A percentile compares a stretch with the other conserved stretches of the same genome.
phyloP scores from a whole-genome alignment of 1,140 invertebrate species.

The Olivierus martensii region DNA sequence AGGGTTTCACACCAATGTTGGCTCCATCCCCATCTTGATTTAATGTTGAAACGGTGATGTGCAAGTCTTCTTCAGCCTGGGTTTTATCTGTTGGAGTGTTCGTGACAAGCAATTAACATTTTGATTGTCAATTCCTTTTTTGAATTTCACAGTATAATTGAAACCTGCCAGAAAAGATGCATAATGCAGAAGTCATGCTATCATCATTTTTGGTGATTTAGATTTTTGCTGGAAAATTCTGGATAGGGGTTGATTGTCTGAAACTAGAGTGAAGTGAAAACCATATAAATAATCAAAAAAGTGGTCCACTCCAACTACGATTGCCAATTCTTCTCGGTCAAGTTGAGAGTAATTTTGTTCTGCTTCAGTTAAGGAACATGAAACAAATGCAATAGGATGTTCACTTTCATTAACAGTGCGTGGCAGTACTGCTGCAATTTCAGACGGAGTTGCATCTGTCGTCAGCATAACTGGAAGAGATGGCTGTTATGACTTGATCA shows the following conservation, averaged over 20 bases:
- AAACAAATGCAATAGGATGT: no score
- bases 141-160: neutral
- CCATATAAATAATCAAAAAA: conserved; percentile 39
- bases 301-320: conserved; percentile 37
- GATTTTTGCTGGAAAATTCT: neutral
- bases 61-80: no score
- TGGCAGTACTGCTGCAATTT: conserved; percentile 33
- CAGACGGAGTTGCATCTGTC: conserved; percentile 29
- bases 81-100: no score
- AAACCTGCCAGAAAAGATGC: conserved; percentile 1
- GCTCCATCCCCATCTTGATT: no score
- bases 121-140: neutral
- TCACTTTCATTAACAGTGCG: no score
- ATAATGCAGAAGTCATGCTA: neutral
- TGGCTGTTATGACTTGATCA: conserved; percentile 24
- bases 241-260: neutral
- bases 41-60: no score
- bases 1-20: no score
- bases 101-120: neutral
- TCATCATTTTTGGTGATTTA: neutral
- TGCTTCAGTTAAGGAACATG: conserved; percentile 29
- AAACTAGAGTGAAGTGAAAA: neutral
- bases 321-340: conserved; percentile 38
- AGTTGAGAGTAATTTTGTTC: no score
- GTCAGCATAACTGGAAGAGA: conserved; percentile 35